Percentiles rank a stretch among this genome's conserved stretches.
These are phyloP conservation scores for Pantherophis vulpinus DNA, from an alignment of 2,797 vertebrate species.

Conservation along the genomic window DNA sequence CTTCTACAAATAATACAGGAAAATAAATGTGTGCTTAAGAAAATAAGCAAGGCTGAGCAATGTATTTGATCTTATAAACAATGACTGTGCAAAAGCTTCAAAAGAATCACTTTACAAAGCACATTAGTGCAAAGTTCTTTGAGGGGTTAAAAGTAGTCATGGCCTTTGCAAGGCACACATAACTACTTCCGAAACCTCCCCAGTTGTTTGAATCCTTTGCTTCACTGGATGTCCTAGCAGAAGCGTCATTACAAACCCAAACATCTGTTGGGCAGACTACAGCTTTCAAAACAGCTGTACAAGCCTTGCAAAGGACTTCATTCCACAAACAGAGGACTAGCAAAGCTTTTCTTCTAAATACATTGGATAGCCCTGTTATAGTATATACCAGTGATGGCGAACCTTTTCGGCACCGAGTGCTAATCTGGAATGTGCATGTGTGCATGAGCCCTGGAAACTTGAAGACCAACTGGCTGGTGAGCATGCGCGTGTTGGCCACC, in stretches of 20 bases:
- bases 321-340: neutral
- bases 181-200: neutral
- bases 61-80: neutral
- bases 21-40: constrained; percentile 50
- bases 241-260: neutral
- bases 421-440: no score
- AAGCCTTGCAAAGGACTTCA: neutral
- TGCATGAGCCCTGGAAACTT: no score
- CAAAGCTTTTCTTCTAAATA: neutral
- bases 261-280: neutral
- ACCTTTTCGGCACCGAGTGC: no score
- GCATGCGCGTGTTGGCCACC: no score
- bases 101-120: neutral
- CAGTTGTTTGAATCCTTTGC: neutral
- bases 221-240: neutral
- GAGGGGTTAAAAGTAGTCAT: neutral
- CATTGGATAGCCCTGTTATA: neutral
- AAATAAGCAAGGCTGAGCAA: neutral
- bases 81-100: neutral
- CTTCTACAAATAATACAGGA: constrained; percentile 43
- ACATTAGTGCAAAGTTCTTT: neutral
- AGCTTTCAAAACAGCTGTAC: neutral
- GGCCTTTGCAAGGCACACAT: neutral
- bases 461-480: no score
- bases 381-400: neutral